Base-by-base conservation (phyloP, 2,797 vertebrate genomes). In the Crenuchus spilurus region DNA sequence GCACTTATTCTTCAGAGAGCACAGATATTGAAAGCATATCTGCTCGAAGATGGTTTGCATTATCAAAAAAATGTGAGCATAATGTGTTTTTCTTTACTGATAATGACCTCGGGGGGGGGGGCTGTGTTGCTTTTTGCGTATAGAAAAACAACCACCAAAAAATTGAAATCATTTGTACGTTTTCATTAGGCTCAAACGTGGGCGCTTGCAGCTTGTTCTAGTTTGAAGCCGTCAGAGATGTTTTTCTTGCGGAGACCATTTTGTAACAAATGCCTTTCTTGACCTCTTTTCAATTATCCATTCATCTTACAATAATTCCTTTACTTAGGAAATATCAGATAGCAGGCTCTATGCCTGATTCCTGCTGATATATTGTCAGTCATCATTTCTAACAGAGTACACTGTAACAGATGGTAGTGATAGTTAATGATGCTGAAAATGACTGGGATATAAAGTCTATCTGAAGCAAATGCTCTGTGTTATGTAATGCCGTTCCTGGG, bases 31-130 rank as follows among this genome's bases (percentile, higher is more conserved):
- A 77, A 76, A 82, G 83, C 65, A 80, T 82, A 44, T 44, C 61
- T 77, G 75, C 77, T 66, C 64, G 79, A 85, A 85, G 84, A 81
- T 87, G 87, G 79, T 86, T 90, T 74, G 54, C 83, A 77, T 89
- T 88, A 84, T 70, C 79, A 77, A 87, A 37, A 82, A 84, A 80
- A 85, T 79, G 72, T 82, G 81, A 84, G 83, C 80, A 78, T 86
- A 84, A 79, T 85, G 78, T 80, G 79, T 78, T 84, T 84, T 77
- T 57, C 69, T 82, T 76, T 80, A 49, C 37, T 61, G 61, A 52
- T 75, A 58, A 75, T 67, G 54, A 61, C 78, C 63, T 79, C 75
- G 66, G 67, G 75, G 80, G 68, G 63, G 76, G 66, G 67, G 75
- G 80, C 70, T 63, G 76, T 69, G 75, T 57, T 62, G 80, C 78